Percentiles rank a stretch among this genome's conserved stretches.
Conservation (phyloP, 1,140 invertebrate species). For the Heliothis virescens region DNA sequence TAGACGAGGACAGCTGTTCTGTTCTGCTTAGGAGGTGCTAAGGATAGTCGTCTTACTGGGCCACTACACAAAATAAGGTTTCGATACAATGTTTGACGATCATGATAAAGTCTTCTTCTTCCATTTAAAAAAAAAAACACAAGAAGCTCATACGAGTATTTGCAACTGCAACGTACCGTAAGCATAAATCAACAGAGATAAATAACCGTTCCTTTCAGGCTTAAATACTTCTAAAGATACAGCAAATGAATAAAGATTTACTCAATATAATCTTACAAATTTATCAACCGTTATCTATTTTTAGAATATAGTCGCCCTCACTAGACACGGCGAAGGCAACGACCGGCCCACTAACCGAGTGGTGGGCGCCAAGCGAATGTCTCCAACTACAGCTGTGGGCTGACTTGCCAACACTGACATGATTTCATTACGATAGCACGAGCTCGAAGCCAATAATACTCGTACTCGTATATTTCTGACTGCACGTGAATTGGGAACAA, state of each 20-base stretch:
- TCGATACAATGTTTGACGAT: no score
- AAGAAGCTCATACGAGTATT: no score
- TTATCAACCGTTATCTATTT: slow-evolving; percentile 21
- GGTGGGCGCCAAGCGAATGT: slow-evolving; percentile 59
- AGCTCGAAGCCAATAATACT: neutral
- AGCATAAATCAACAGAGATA: no score
- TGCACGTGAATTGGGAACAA: neutral
- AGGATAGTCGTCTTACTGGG: no score
- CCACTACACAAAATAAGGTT: no score
- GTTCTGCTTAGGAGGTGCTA: no score
- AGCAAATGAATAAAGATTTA: neutral
- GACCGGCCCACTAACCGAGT: slow-evolving; percentile 73
- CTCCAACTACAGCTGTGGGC: slow-evolving; percentile 24
- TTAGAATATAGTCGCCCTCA: slow-evolving; percentile 30
- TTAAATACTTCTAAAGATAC: no score
- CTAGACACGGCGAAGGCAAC: slow-evolving; percentile 57
- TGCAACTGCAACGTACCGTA: no score
- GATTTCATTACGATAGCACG: slow-evolving; percentile 13
- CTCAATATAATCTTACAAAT: neutral
- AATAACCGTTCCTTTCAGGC: no score
- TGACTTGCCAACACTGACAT: slow-evolving; percentile 31
- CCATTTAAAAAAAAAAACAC: no score
- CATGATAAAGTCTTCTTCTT: no score
- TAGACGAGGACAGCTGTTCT: no score
- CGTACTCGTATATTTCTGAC: neutral